Evolutionary conservation across 1,140 invertebrate genomes (phyloP).

Genomic region (Drosophila kepulauana): DNA sequence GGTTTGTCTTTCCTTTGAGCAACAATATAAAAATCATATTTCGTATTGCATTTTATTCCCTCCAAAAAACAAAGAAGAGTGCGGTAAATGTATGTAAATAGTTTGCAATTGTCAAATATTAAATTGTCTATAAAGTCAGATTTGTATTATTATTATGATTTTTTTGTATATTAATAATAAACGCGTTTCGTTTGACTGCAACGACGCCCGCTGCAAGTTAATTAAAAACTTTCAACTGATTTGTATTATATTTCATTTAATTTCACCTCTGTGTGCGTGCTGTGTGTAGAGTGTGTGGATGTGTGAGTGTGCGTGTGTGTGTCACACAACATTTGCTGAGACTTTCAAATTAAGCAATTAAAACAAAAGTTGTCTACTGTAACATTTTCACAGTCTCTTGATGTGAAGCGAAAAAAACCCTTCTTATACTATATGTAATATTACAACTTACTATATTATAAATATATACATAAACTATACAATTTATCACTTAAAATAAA

Average conservation of each 20-base stretch:
- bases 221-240: conserved; percentile 12
- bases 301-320: conserved; percentile 8
- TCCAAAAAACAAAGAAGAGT: background rate
- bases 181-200: background rate
- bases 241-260: conserved; percentile 17
- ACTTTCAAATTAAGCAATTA: conserved; percentile 34
- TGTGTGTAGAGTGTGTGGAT: background rate
- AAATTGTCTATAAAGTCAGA: background rate
- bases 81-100: conserved; percentile 1
- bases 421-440: conserved; percentile 29
- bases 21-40: background rate
- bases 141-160: background rate
- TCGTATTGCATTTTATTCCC: conserved; percentile 21
- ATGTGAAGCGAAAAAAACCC: conserved; percentile 9
- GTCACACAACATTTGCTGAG: conserved; percentile 10
- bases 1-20: background rate
- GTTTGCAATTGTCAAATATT: conserved; percentile 2
- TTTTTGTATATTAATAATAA: conserved; percentile 15
- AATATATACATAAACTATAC: conserved; percentile 30
- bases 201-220: background rate
- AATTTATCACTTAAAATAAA: background rate
- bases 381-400: conserved; percentile 19
- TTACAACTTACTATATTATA: conserved; percentile 18
- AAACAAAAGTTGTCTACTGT: conserved; percentile 19
- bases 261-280: background rate